Conservation (phyloP, 2,113 vertebrate species). For the Nesoenas mayeri region DNA sequence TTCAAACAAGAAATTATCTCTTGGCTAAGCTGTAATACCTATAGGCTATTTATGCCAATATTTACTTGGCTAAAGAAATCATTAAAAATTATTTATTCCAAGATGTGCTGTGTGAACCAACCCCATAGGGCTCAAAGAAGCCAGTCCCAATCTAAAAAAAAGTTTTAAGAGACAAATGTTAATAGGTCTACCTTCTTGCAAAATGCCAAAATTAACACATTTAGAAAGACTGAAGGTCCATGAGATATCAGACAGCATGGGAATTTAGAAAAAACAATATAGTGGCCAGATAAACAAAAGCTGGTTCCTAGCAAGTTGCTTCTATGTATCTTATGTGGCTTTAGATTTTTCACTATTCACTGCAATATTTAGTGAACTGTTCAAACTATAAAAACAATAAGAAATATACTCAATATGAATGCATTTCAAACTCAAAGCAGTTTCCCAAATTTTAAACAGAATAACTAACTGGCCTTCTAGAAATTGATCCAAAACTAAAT, state of each 20-base stretch:
- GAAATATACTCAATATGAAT: background rate
- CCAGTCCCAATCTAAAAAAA: background rate
- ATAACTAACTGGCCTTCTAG: background rate
- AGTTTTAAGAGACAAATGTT: background rate
- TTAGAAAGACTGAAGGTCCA: background rate
- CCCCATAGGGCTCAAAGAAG: background rate
- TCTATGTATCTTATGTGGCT: background rate
- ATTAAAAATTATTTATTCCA: background rate
- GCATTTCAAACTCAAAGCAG: background rate
- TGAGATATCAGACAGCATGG: background rate
- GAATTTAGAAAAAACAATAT: background rate
- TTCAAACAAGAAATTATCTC: background rate
- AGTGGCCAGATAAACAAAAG: background rate
- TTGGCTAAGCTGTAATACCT: background rate
- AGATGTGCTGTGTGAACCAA: background rate
- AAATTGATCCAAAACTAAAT: background rate
- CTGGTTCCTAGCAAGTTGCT: background rate
- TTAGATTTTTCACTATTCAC: background rate
- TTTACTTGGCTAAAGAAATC: background rate
- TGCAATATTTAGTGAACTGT: background rate
- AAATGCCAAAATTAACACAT: background rate
- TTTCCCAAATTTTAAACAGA: background rate
- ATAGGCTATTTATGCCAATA: background rate
- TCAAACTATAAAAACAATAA: background rate
- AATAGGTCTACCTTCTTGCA: background rate